Evolutionary conservation across 2,888 invertebrate species (phyloP), one percentile per base, ranked within the genome.

Genomic region (Loripinus fragilis): DNA sequence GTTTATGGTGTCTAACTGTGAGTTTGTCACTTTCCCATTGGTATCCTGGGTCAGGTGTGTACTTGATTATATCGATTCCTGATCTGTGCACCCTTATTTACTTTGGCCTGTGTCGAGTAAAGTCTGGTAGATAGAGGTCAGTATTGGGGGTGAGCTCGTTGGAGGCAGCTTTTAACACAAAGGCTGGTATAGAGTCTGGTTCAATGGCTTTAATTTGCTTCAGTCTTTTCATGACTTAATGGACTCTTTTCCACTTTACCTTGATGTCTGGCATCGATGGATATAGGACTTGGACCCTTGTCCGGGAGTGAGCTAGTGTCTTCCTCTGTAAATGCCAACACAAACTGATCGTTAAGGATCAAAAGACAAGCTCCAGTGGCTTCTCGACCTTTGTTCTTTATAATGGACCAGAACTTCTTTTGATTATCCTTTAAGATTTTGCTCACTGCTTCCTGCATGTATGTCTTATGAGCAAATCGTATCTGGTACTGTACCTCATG

Each of bases 401-500:
- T 33, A 20, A 20, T 20, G 2, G 60, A 30, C 60, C 60, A 60
- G 33, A 60, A 60, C 60, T 60, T 60, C 33, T 60, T 10, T 5
- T 12, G 60, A 10, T 60, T 60, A 1, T 33, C 33, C 28, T 60
- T 60, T 1, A 33, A 60, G 60, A 12, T 60, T 5, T 60, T 28
- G 17, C 33, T 60, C 3, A 60, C 60, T 17, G 30, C 60, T 20
- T 5, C 20, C 17, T 60, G 3, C 60, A 60, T 60, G 60, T 60
- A 60, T 20, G 12, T 15, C n/a, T 60, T 60, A 20, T 60, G 60
- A 15, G 60, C 33, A 20, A 33, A 33, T 60, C 60, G 12, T 33
- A 60, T 33, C 33, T 60, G 12, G n/a, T 17, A 60, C 33, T 60
- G 60, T 7, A 52, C 23, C 42, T 73, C 72, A 2, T 60, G 10